These are phyloP conservation scores for Iphiclides podalirius DNA, from an alignment of 2,888 invertebrate species.

Conservation along the genomic window DNA sequence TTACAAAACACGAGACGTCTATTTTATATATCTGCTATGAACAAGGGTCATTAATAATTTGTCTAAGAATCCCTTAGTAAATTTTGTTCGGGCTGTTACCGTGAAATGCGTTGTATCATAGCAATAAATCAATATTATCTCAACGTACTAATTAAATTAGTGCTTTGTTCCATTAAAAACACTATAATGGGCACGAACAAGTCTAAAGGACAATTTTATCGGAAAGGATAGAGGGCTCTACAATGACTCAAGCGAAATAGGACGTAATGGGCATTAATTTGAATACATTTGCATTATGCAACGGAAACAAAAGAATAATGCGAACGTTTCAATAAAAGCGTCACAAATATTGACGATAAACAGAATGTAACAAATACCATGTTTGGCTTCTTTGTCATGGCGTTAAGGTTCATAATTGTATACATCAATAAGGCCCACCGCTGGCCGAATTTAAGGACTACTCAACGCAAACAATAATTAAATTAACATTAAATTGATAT, in stretches of 20 bases:
- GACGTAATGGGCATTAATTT: constrained; percentile 37
- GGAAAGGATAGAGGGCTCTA: constrained; percentile 25
- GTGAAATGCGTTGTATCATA: too few relatives aligned
- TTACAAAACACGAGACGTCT: too few relatives aligned
- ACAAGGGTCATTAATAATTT: too few relatives aligned
- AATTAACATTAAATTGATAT: constrained; percentile 29
- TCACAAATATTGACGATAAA: constrained; percentile 5
- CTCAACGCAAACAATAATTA: constrained; percentile 26
- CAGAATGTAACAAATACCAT: neutral
- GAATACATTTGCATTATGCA: constrained; percentile 41
- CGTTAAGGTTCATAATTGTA: constrained; percentile 20
- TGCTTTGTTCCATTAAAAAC: too few relatives aligned
- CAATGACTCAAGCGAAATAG: constrained; percentile 24
- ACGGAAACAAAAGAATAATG: constrained; percentile 33
- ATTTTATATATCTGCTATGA: too few relatives aligned
- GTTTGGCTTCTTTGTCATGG: constrained; percentile 6
- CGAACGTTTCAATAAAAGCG: constrained; percentile 25
- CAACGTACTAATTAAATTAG: constrained; percentile 25
- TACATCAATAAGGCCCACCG: constrained; percentile 22
- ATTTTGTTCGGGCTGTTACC: too few relatives aligned
- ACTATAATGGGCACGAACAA: too few relatives aligned
- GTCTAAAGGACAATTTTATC: constrained; percentile 10
- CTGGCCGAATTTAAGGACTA: constrained; percentile 22
- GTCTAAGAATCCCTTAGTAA: too few relatives aligned
- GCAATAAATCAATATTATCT: constrained; percentile 24